Conservation (phyloP, 2,888 invertebrate genomes). For the Creontiades dilutus region DNA sequence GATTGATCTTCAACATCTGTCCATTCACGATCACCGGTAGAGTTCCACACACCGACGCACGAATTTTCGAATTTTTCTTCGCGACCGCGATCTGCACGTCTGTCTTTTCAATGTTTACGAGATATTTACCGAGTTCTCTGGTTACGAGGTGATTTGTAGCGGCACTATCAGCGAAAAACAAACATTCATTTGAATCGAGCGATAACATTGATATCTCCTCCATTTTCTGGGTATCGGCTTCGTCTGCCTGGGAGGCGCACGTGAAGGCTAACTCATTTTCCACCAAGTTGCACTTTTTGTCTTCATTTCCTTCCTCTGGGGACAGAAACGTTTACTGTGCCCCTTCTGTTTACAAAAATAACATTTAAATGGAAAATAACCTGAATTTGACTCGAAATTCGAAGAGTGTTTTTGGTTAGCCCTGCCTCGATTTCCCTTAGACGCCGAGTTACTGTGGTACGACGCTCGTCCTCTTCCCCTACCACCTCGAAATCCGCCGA, state of each 20-base stretch:
- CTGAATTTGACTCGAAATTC: constrained; percentile 6
- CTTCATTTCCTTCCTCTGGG: neutral
- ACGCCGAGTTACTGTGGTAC: neutral
- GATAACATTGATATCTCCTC: neutral
- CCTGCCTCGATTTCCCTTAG: neutral
- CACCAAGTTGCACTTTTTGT: constrained; percentile 13
- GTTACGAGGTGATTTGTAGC: constrained; percentile 44
- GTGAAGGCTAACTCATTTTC: constrained; percentile 45
- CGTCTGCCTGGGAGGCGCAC: neutral
- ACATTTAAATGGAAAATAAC: constrained; percentile 2
- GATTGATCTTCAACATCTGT: neutral
- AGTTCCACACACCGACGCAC: constrained; percentile 35
- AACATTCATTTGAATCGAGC: neutral
- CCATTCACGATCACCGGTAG: constrained; percentile 43
- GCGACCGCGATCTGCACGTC: constrained; percentile 40
- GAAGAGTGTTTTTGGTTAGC: neutral
- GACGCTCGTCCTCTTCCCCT: neutral
- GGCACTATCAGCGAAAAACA: constrained; percentile 43
- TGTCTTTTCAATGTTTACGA: neutral
- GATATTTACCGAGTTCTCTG: constrained; percentile 34
- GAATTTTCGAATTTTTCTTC: constrained; percentile 33
- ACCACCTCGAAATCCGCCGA: neutral
- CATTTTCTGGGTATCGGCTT: neutral
- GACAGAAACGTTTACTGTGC: constrained; percentile 6
- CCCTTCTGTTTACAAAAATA: constrained; percentile 13